Conservation (phyloP, 2,113 vertebrate genomes). For the Onychorhynchus coronatus region DNA sequence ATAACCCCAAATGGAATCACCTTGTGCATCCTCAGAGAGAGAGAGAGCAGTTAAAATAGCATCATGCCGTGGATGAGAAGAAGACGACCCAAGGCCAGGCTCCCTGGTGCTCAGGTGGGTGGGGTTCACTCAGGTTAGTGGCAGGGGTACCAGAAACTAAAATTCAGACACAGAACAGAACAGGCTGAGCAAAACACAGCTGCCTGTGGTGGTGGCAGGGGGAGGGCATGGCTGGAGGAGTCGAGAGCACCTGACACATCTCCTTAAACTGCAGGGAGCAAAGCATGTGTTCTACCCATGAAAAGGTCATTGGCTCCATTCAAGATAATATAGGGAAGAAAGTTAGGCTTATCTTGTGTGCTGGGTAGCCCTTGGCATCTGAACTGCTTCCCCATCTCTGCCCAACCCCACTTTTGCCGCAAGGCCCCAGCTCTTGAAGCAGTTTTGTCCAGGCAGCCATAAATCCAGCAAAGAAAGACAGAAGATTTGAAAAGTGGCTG, state of each 20-base stretch:
- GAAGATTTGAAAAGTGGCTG: not conserved
- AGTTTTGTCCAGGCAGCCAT: not conserved
- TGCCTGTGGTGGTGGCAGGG: too few relatives aligned
- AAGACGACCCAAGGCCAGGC: not conserved
- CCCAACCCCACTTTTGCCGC: not conserved
- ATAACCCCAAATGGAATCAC: too few relatives aligned
- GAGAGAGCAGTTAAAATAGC: not conserved
- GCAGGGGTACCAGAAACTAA: not conserved
- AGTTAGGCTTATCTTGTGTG: not conserved
- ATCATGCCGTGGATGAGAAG: rapidly evolving
- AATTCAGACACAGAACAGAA: not conserved
- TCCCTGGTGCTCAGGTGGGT: not conserved
- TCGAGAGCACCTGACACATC: not conserved
- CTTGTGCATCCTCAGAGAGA: not conserved
- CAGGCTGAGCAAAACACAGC: not conserved
- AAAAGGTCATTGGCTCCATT: not conserved
- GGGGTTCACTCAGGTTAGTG: not conserved
- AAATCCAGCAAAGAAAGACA: not conserved
- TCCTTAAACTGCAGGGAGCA: not conserved
- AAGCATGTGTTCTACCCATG: rapidly evolving
- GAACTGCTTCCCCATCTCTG: not conserved
- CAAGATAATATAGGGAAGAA: rapidly evolving
- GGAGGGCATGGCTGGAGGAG: not conserved
- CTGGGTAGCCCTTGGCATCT: not conserved
- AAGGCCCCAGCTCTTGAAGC: not conserved